These are phyloP conservation scores for Linnaemya vulpina DNA, from an alignment of 2,888 invertebrate genomes.

Conservation along the genomic window DNA sequence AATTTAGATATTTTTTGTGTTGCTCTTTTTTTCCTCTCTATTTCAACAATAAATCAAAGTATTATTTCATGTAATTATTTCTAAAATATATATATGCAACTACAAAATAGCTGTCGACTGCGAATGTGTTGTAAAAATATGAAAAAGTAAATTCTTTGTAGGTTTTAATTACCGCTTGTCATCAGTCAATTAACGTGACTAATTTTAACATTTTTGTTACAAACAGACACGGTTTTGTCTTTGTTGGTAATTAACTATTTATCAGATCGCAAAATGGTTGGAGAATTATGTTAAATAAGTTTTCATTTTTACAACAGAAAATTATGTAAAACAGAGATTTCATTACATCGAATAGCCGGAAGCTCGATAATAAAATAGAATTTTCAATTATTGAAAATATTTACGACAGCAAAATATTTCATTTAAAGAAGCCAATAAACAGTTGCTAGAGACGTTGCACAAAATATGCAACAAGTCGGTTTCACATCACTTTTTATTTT, in stretches of 20 bases:
- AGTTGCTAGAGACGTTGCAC: too few relatives aligned
- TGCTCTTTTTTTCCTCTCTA: neutral
- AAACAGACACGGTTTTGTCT: neutral
- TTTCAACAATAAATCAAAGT: slow-evolving; percentile 24
- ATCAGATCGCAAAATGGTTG: neutral
- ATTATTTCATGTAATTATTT: slow-evolving; percentile 32
- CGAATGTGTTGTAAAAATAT: neutral
- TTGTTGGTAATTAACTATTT: slow-evolving; percentile 34
- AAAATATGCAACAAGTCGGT: too few relatives aligned
- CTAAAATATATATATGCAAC: slow-evolving; percentile 10
- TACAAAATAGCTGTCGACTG: neutral
- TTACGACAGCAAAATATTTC: neutral
- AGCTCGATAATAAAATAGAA: neutral
- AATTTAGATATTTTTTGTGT: neutral
- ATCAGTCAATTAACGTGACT: slow-evolving; percentile 24
- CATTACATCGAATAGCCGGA: neutral
- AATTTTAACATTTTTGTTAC: neutral
- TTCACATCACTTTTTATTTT: too few relatives aligned
- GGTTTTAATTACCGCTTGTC: slow-evolving; percentile 45
- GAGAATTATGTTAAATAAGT: neutral
- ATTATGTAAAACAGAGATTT: neutral
- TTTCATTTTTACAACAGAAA: neutral
- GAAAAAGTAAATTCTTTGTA: neutral
- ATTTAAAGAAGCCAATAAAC: neutral
- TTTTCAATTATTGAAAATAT: neutral